phyloP scores from a whole-genome alignment of 1,140 invertebrate species.

The Yoshiicerus persimilis region DNA sequence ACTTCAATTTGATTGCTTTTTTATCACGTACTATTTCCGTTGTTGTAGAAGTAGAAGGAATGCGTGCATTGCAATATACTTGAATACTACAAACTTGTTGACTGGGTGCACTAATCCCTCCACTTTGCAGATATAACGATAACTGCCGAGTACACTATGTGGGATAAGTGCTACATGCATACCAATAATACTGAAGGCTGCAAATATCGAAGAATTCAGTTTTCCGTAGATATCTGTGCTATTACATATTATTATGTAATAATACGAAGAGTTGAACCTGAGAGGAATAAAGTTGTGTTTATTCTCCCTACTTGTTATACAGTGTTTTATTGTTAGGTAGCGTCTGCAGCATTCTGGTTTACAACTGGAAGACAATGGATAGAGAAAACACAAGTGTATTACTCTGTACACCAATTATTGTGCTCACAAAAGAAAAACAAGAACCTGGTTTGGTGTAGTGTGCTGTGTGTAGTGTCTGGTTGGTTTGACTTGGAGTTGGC shows the following conservation, averaged over 20 bases:
- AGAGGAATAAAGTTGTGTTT: background rate
- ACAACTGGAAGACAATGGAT: background rate
- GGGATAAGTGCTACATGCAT: background rate
- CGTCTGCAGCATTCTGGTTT: background rate
- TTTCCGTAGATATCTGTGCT: background rate
- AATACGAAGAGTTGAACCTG: background rate
- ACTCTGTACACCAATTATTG: background rate
- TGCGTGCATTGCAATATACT: background rate
- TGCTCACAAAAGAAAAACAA: background rate
- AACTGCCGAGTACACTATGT: background rate
- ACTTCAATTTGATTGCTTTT: background rate
- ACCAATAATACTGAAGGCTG: background rate
- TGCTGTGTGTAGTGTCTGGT: no score
- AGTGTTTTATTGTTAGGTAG: background rate
- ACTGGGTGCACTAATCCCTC: background rate
- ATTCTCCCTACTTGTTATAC: background rate
- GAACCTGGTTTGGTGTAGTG: background rate
- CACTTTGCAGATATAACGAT: no score
- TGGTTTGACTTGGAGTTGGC: background rate
- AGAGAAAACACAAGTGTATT: background rate
- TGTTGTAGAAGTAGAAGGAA: background rate
- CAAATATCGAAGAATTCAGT: background rate
- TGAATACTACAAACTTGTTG: background rate
- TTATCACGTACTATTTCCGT: conserved; percentile 8
- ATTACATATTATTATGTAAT: background rate